phyloP scores from a whole-genome alignment of 2,113 vertebrate species.

The Cyprinodon brontotheroides region DNA sequence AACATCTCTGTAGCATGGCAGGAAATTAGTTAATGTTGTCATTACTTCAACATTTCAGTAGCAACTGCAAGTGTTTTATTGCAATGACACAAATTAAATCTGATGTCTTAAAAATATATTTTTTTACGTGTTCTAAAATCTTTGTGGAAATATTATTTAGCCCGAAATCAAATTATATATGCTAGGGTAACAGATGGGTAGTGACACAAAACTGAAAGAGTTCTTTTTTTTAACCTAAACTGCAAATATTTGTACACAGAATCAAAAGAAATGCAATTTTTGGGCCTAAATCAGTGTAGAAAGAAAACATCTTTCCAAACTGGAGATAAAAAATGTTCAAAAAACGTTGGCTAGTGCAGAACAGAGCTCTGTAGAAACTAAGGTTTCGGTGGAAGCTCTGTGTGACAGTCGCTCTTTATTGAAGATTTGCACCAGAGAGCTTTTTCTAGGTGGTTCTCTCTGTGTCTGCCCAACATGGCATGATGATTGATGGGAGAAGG shows the following conservation, averaged over 20 bases:
- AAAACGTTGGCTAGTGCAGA: constrained; percentile 50
- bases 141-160: background rate
- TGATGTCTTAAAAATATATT: background rate
- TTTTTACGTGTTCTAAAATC: background rate
- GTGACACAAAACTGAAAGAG: background rate
- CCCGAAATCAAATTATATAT: background rate
- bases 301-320: constrained; percentile 23
- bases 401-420: constrained; percentile 77
- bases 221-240: background rate
- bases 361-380: constrained; percentile 56
- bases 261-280: background rate
- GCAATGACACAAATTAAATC: too few relatives aligned
- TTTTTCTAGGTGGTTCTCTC: constrained; percentile 66
- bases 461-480: constrained; percentile 62
- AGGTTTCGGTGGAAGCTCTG: constrained; percentile 49
- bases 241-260: background rate
- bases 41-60: too few relatives aligned
- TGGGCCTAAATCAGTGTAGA: background rate
- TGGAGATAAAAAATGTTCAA: constrained; percentile 22
- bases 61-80: too few relatives aligned
- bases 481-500: constrained; percentile 74
- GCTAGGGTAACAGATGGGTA: background rate
- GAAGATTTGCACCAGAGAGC: constrained; percentile 74
- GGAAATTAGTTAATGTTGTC: too few relatives aligned
- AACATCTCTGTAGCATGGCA: too few relatives aligned